Evolutionary conservation across 2,797 vertebrate species (phyloP).

Genomic region (Babyrousa celebensis): DNA sequence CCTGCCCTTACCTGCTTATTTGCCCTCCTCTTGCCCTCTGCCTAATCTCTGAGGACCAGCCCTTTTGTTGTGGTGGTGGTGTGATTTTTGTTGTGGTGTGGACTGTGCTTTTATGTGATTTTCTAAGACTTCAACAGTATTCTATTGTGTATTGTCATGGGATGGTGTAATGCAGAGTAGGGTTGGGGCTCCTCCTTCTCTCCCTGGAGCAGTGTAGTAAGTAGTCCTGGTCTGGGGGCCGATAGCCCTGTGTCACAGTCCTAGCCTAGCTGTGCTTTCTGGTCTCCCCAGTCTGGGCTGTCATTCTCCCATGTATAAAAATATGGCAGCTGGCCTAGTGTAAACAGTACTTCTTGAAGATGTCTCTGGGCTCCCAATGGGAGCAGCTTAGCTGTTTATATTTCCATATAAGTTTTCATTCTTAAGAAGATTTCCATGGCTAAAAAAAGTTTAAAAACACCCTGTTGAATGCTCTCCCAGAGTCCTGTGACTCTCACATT

Average conservation of each 20-base stretch:
- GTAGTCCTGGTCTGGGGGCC: neutral
- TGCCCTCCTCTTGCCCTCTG: neutral
- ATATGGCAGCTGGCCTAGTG: neutral
- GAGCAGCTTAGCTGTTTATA: conserved; percentile 1
- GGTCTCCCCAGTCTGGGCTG: neutral
- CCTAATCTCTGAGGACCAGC: neutral
- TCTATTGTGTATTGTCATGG: neutral
- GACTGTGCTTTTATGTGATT: neutral
- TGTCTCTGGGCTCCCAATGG: neutral
- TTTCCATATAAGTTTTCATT: neutral
- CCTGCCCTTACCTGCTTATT: neutral
- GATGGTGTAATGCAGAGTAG: neutral
- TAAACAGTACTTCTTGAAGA: neutral
- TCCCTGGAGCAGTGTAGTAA: neutral
- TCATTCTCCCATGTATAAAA: neutral
- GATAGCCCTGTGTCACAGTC: neutral
- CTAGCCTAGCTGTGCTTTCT: neutral
- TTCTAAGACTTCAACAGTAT: conserved; percentile 43
- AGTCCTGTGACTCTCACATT: neutral
- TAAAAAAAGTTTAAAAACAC: neutral
- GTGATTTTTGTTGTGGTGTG: neutral
- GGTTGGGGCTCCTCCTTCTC: neutral
- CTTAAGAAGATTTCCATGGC: neutral
- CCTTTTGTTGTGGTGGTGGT: neutral
- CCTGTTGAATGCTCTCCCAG: neutral